Conservation (phyloP, 1,140 invertebrate genomes). For the Penaeus chinensis region DNA sequence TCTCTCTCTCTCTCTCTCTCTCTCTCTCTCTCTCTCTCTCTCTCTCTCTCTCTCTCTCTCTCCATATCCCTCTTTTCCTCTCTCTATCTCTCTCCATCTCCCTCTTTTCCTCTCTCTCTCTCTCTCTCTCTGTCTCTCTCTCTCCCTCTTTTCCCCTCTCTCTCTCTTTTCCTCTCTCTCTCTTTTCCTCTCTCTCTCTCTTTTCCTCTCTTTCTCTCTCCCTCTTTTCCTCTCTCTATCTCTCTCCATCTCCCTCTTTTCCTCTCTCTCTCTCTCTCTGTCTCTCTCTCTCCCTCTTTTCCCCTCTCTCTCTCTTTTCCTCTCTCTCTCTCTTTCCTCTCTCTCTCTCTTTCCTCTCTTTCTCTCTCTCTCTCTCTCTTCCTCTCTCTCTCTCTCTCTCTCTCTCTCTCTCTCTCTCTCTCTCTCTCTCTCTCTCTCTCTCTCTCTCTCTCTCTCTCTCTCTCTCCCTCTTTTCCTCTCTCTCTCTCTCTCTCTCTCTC, state of each 20-base stretch:
- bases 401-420: conserved; percentile 5
- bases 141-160: background rate
- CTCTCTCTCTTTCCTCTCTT: background rate
- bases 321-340: background rate
- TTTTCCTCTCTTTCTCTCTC: too few relatives aligned
- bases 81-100: background rate
- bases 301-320: background rate
- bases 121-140: background rate
- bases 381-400: too few relatives aligned
- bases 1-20: conserved; percentile 6
- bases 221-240: background rate
- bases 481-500: too few relatives aligned
- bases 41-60: background rate
- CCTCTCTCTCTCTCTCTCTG: background rate
- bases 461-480: background rate
- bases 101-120: background rate
- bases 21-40: background rate
- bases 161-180: background rate
- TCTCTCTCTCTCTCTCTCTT: too few relatives aligned
- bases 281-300: too few relatives aligned
- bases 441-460: conserved; percentile 2
- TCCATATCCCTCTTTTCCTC: background rate
- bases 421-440: background rate
- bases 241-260: background rate
- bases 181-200: background rate